Evolutionary conservation across 2,113 vertebrate species (phyloP).

Genomic region (Spea multiplicata): DNA sequence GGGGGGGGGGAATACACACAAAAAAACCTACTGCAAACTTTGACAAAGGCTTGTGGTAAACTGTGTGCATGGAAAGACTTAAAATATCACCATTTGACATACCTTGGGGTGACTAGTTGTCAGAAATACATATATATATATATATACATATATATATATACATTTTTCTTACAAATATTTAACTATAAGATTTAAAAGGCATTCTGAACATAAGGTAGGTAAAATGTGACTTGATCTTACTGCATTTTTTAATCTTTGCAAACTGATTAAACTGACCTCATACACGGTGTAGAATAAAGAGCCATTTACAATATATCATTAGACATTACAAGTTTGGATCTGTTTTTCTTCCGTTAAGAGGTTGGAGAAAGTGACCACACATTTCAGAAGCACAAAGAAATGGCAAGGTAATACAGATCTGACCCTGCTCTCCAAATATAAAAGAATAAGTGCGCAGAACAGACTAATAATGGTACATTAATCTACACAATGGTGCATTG

Average conservation of each 20-base stretch:
- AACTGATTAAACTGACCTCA: neutral
- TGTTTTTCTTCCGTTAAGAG: slow-evolving; percentile 1
- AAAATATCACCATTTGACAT: too few relatives aligned
- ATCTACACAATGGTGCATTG: slow-evolving; percentile 37
- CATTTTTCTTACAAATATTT: too few relatives aligned
- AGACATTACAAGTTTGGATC: neutral
- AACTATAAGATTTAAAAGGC: too few relatives aligned
- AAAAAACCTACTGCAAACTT: too few relatives aligned
- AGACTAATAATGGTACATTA: slow-evolving; percentile 39
- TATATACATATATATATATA: too few relatives aligned
- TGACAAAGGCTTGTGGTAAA: too few relatives aligned
- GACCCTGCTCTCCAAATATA: slow-evolving; percentile 12
- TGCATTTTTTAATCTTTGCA: neutral
- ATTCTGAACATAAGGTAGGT: neutral
- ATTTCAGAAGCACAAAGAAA: slow-evolving; percentile 20
- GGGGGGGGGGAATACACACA: too few relatives aligned
- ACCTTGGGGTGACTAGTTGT: too few relatives aligned
- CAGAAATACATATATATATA: too few relatives aligned
- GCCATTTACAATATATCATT: neutral
- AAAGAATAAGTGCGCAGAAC: slow-evolving; percentile 34
- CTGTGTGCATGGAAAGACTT: too few relatives aligned
- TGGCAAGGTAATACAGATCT: slow-evolving; percentile 18
- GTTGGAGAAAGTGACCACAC: slow-evolving; percentile 1
- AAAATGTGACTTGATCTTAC: neutral
- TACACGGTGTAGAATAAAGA: neutral